Evolutionary conservation across 1,140 invertebrate genomes (phyloP), one percentile per base, ranked within the genome.

Genomic region (Drosophila takahashii): DNA sequence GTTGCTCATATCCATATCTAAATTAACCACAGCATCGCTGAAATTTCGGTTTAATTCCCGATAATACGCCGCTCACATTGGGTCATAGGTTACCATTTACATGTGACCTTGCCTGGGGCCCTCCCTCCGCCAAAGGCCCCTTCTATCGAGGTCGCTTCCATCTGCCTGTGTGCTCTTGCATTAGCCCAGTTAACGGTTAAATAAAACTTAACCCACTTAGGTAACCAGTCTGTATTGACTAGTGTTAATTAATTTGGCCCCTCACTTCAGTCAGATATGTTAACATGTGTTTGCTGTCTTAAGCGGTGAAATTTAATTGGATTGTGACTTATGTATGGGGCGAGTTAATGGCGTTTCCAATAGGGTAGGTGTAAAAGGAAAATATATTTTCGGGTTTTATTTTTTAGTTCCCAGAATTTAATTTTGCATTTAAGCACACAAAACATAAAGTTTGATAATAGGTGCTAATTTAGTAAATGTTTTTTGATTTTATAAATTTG

Each of bases 1-100:
- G 57, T 70, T 61, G 62, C 60, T 70, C 26, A 70, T 64, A 70
- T 60, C 66, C 74, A 83, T 77, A 73, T 62, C 66, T 65, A 77
- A 83, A 87, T 87, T 74, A 89, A 77, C 83, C 84, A 39, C 70
- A 66, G 51, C 67, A 77, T 66, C 56, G 52, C 61, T 48, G 45
- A 60, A 64, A 53, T 52, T 61, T 79, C 27, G 36, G 36, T 26
- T 62, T 79, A 65, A 54, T 59, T 59, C 59, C 60, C 18, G 57
- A 70, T 41, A 77, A 67, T 66, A 47, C n/a, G 15, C 34, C 41
- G 22, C n/a, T 48, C 22, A 15, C 32, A 2, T 22, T 22, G 36
- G 59, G 34, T 34, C 58, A 50, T 26, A 41, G 52, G 50, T 54
- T 39, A 15, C 50, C 32, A 34, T 39, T 47, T 57, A 29, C 41